phyloP scores from a whole-genome alignment of 2,888 invertebrate genomes.

The Drosophila lutescens region DNA sequence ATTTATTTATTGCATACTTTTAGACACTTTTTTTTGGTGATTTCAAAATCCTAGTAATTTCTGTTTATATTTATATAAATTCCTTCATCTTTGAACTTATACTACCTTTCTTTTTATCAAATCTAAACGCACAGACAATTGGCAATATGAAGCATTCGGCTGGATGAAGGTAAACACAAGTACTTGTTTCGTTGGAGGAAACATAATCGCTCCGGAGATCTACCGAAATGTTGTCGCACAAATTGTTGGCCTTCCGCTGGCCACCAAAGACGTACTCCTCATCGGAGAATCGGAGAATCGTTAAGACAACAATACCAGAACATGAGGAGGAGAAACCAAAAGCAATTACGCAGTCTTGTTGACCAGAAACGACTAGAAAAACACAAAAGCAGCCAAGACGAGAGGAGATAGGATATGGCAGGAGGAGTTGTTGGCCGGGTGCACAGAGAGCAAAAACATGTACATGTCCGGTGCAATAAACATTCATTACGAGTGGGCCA shows the following conservation, averaged over 20 bases:
- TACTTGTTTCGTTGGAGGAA: conserved; percentile 29
- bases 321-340: conserved; percentile 54
- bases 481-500: conserved; percentile 76
- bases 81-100: neutral
- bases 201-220: conserved; percentile 35
- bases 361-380: conserved; percentile 54
- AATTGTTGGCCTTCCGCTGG: conserved; percentile 35
- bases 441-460: conserved; percentile 68
- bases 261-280: conserved; percentile 21
- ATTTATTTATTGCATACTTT: too few relatives aligned
- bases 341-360: conserved; percentile 73
- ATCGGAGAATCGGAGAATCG: conserved; percentile 42
- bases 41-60: too few relatives aligned
- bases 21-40: too few relatives aligned
- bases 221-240: conserved; percentile 27
- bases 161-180: conserved; percentile 25
- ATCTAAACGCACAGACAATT: neutral
- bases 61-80: too few relatives aligned
- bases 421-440: conserved; percentile 17
- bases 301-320: conserved; percentile 43
- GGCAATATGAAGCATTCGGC: conserved; percentile 7
- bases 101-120: neutral
- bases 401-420: conserved; percentile 7
- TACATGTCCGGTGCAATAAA: conserved; percentile 78
- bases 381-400: conserved; percentile 50